These are phyloP conservation scores for Nerophis ophidion DNA, from an alignment of 2,113 vertebrate genomes.

Conservation along the genomic window DNA sequence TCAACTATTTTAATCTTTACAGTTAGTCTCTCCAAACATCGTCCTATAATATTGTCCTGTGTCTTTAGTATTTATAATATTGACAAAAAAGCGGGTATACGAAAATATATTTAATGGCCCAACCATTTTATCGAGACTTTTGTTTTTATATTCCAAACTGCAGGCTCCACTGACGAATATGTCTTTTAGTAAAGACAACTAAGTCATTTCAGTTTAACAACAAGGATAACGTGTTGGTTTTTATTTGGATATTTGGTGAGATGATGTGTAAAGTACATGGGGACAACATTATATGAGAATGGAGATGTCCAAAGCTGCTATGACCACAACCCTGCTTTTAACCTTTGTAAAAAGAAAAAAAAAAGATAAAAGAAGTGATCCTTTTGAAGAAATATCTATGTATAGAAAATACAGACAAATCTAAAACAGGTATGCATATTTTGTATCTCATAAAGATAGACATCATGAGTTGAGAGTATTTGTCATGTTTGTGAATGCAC, in stretches of 20 bases:
- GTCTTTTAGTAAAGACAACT: conserved; percentile 81
- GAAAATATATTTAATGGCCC: conserved; percentile 87
- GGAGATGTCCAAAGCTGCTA: conserved; percentile 91
- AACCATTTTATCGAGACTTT: conserved; percentile 81
- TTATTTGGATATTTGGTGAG: conserved; percentile 70
- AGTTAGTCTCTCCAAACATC: conserved; percentile 79
- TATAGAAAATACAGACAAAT: conserved; percentile 83
- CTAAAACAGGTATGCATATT: conserved; percentile 87
- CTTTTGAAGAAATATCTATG: conserved; percentile 82
- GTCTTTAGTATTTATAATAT: conserved; percentile 97
- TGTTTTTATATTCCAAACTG: conserved; percentile 85
- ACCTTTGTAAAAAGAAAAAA: conserved; percentile 75
- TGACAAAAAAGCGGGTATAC: conserved; percentile 96
- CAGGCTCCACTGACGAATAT: conserved; percentile 85
- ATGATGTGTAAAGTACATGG: conserved; percentile 41
- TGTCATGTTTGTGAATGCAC: conserved; percentile 97
- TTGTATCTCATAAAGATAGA: conserved; percentile 84
- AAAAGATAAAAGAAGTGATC: conserved; percentile 62
- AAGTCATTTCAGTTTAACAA: conserved; percentile 81
- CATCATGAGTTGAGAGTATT: conserved; percentile 93
- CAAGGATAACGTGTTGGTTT: conserved; percentile 63
- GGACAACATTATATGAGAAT: conserved; percentile 38
- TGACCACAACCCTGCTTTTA: conserved; percentile 91
- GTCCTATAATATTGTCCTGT: conserved; percentile 86
- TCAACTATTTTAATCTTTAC: conserved; percentile 86